Percentiles rank a stretch among this genome's conserved stretches.
phyloP scores from a whole-genome alignment of 2,888 invertebrate genomes.

The Aleiodes leptofemur region DNA sequence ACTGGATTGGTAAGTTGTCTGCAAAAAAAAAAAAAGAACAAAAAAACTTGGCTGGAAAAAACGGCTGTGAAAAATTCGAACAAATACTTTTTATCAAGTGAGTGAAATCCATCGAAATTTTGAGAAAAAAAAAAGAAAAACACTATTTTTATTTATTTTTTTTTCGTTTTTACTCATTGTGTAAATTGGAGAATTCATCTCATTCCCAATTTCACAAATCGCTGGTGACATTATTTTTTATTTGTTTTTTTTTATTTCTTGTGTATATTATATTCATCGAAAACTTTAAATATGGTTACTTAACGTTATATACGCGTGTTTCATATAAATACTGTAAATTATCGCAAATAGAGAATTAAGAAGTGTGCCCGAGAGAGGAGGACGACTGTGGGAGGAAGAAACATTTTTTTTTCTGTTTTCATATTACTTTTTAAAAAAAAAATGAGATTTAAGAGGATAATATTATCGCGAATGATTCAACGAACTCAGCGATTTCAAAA shows the following conservation, averaged over 20 bases:
- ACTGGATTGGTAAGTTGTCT: slow-evolving; percentile 71
- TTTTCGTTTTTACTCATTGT: slow-evolving; percentile 2
- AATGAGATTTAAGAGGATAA: background rate
- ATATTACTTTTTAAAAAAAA: slow-evolving; percentile 21
- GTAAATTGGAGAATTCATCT: background rate
- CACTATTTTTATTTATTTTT: background rate
- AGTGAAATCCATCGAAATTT: slow-evolving; percentile 12
- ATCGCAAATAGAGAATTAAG: background rate
- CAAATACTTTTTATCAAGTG: slow-evolving; percentile 23
- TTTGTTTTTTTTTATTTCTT: slow-evolving; percentile 40
- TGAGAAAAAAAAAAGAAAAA: background rate
- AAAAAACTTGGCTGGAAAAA: slow-evolving; percentile 54
- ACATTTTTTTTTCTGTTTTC: background rate
- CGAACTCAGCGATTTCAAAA: slow-evolving; percentile 9
- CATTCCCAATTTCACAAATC: slow-evolving; percentile 38
- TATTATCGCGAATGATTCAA: slow-evolving; percentile 26
- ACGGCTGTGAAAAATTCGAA: slow-evolving; percentile 38
- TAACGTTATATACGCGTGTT: slow-evolving; percentile 10
- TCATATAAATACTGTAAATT: background rate
- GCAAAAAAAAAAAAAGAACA: slow-evolving; percentile 59
- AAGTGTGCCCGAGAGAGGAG: slow-evolving; percentile 2
- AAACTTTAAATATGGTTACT: slow-evolving; percentile 3
- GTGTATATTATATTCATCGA: slow-evolving; percentile 33
- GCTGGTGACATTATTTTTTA: slow-evolving; percentile 37
- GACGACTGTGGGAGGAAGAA: background rate